Conservation (phyloP, 2,888 invertebrate genomes). For the Muscina levida region DNA sequence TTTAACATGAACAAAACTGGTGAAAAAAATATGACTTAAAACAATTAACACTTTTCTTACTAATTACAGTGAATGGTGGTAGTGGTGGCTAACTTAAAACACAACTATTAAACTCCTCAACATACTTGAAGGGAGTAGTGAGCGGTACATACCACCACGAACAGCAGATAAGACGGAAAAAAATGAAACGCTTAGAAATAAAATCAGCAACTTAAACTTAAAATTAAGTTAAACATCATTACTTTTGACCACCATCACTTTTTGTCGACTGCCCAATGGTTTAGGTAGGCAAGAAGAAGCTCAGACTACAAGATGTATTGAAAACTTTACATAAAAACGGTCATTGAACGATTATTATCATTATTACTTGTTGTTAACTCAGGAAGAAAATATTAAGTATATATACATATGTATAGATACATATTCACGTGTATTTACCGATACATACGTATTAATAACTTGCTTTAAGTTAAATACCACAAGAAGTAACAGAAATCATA, state of each 20-base stretch:
- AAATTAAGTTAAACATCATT: slow-evolving; percentile 39
- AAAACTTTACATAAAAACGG: slow-evolving; percentile 39
- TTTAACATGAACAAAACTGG: slow-evolving; percentile 11
- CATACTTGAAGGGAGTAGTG: no score
- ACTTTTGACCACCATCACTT: slow-evolving; percentile 37
- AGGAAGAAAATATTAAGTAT: slow-evolving; percentile 14
- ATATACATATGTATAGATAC: background rate
- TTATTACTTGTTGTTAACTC: background rate
- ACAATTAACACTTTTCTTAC: slow-evolving; percentile 54
- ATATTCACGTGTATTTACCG: no score
- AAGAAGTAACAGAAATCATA: slow-evolving; percentile 8
- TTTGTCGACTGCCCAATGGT: no score
- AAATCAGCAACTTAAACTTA: slow-evolving; percentile 35
- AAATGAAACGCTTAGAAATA: slow-evolving; percentile 4
- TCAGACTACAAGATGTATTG: slow-evolving; percentile 5
- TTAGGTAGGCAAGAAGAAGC: background rate
- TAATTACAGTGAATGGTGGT: slow-evolving; percentile 49
- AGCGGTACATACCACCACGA: no score
- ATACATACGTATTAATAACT: slow-evolving; percentile 37
- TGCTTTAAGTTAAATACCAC: slow-evolving; percentile 44
- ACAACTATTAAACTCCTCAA: background rate
- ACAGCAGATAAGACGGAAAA: background rate
- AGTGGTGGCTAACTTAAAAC: slow-evolving; percentile 18
- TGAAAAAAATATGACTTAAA: slow-evolving; percentile 12
- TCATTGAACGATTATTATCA: slow-evolving; percentile 55